Evolutionary conservation across 2,797 vertebrate genomes (phyloP), one percentile per base, ranked within the genome.

Genomic region (Schizothorax lantsangensis): DNA sequence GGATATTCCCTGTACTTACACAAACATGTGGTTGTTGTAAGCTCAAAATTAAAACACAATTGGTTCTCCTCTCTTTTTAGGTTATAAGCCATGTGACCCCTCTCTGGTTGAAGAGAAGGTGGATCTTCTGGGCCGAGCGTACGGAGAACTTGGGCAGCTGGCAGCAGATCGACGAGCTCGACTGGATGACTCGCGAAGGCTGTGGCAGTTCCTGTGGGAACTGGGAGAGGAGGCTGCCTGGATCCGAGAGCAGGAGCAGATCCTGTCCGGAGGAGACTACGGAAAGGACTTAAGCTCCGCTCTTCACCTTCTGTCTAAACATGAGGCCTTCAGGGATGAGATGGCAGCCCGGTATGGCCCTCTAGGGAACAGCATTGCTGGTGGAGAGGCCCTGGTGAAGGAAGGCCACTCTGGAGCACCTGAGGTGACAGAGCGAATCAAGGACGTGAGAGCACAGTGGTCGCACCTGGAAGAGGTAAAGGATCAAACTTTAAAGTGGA

Each of bases 201-300:
- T 99, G 26, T 98, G 98, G 97, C 96, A 97, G 87, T 97, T 99
- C 92, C 92, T 98, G 88, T 99, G 98, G 98, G 97, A 99, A 84
- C 88, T 97, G 26, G 98, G 97, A 0, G 98, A 99, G 91, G 96
- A 98, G 19, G 96, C 97, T 17, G 96, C 97, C 2, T 99, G 98
- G 98, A 97, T 99, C 89, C 93, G 97, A 84, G 97, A 99, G 87
- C 98, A 99, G 93, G 97, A 97, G 91, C 96, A 97, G 92, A 97
- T 99, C 75, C 92, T 99, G 87, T 93, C 96, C 0, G 96, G 95
- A 0, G 96, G 96, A 0, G 98, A 99, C 68, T 96, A 96, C 0
- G 98, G 98, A n/a, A 95, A 97, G 10, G 98, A 98, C 91, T 95
- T 98, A 81, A 96, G 96, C 0, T 97, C 96, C 0, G 96, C 96